phyloP scores from a whole-genome alignment of 2,797 vertebrate species.

The Myotis findleyi region DNA sequence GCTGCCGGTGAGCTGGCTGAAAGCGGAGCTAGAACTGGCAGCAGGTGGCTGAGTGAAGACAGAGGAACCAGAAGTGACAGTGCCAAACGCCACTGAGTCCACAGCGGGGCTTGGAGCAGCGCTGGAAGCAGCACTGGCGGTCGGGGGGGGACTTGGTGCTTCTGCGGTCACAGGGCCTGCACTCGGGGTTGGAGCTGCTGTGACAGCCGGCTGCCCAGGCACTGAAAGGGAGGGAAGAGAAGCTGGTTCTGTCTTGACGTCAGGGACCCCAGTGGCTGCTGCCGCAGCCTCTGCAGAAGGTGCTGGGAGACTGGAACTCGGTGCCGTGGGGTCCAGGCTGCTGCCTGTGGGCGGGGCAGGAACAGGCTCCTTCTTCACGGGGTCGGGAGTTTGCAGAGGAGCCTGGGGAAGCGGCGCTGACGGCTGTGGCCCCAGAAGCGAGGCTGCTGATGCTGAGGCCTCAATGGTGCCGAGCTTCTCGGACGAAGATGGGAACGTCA shows the following conservation, averaged over 20 bases:
- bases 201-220: constrained; percentile 54
- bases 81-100: constrained; percentile 73
- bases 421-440: constrained; percentile 23
- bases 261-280: constrained; percentile 59
- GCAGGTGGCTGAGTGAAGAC: constrained; percentile 79
- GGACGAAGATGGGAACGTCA: constrained; percentile 11
- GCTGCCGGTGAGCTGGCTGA: constrained; percentile 86
- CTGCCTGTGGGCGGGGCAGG: not conserved
- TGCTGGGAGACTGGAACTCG: not conserved
- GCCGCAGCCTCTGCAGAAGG: constrained; percentile 46
- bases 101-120: constrained; percentile 68
- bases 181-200: constrained; percentile 23
- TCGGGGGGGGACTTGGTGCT: not conserved
- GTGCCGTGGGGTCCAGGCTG: not conserved
- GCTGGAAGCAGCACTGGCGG: constrained; percentile 32
- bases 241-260: constrained; percentile 57
- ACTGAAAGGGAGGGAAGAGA: not conserved
- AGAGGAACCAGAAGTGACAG: constrained; percentile 65
- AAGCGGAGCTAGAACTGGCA: constrained; percentile 84
- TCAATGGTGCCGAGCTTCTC: constrained; percentile 83
- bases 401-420: constrained; percentile 66
- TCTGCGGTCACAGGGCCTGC: constrained; percentile 58
- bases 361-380: constrained; percentile 28
- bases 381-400: constrained; percentile 66
- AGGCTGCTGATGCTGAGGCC: constrained; percentile 28